Percentiles rank a stretch among this genome's conserved stretches.
phyloP scores from a whole-genome alignment of 30 jellyfish, hydroid and myxozoan genomes.

The Catostylus mosaicus region DNA sequence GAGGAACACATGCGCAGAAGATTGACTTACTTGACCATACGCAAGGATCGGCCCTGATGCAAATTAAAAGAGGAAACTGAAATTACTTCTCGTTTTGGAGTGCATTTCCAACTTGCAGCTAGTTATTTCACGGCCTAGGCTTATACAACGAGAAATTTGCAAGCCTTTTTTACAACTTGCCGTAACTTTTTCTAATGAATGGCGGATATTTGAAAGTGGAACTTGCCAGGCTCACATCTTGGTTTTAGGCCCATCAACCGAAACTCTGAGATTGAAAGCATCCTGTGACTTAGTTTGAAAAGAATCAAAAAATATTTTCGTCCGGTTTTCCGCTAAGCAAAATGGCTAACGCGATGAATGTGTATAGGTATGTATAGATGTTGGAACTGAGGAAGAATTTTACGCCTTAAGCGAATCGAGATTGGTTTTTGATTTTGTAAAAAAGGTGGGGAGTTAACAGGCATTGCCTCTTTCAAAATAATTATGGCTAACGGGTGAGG shows the following conservation, averaged over 20 bases:
- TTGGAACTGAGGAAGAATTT: no score
- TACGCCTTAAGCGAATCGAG: no score
- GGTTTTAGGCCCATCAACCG: slow-evolving; percentile 16
- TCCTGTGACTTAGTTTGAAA: slow-evolving; percentile 9
- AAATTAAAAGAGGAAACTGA: slow-evolving; percentile 64
- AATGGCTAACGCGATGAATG: slow-evolving; percentile 58
- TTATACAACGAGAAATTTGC: not conserved
- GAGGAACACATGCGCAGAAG: slow-evolving; percentile 61
- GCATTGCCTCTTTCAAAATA: no score
- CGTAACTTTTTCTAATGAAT: not conserved
- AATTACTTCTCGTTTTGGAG: slow-evolving; percentile 19
- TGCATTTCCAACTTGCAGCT: not conserved
- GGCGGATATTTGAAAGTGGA: not conserved
- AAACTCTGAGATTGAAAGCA: not conserved
- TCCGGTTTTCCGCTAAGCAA: not conserved
- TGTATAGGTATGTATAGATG: slow-evolving; percentile 57
- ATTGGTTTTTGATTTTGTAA: no score
- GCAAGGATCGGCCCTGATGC: slow-evolving; percentile 73
- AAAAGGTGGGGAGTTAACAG: no score
- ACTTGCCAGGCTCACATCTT: not conserved
- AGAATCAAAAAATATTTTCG: not conserved
- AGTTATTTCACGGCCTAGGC: not conserved
- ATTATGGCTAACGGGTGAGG: no score
- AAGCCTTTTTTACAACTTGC: not conserved
- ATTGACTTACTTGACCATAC: slow-evolving; percentile 34